Evolutionary conservation across 2,797 vertebrate species (phyloP), one percentile per base, ranked within the genome.

Genomic region (Tragelaphus oryx): DNA sequence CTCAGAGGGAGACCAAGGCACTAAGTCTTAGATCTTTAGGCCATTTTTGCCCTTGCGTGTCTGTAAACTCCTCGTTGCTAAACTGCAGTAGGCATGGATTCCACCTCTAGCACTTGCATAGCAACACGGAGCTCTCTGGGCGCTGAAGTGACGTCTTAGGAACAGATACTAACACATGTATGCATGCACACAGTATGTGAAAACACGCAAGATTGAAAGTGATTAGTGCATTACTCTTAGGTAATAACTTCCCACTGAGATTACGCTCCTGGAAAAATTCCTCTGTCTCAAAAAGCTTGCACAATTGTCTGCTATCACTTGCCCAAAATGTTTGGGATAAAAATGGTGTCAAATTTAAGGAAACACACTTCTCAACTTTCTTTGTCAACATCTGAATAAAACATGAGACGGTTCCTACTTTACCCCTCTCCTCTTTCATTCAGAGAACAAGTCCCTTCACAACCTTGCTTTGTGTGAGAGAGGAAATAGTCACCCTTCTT

Each of bases 351-450:
- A 97, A 95, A 97, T 98, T 98, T 98, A 98, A 98, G 98, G 97
- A 98, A 98, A 98, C 98, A 98, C 98, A 97, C 97, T 97, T 98
- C 97, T 98, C 98, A 94, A 98, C 96, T 98, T 98, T 97, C 98
- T 98, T 98, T 98, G 97, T 98, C 98, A 98, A 98, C 98, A 98
- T 98, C 84, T 98, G 97, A 98, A 97, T 92, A 97, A 97, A 98
- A 98, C 95, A 98, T 98, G 98, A 97, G 97, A 97, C 89, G 97
- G 93, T 96, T 97, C 95, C 97, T 97, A 96, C 95, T 96, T 96
- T 95, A 46, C 83, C 89, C 93, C 65, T 95, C 96, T 95, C 91
- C 83, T 87, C 75, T 98, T 97, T 97, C 94, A 97, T 98, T 98
- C 96, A 98, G 96, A 97, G 96, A 97, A 88, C 87, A 92, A 87